These are phyloP conservation scores for Limulus polyphemus DNA, from an alignment of 2,888 invertebrate genomes.

Conservation along the genomic window DNA sequence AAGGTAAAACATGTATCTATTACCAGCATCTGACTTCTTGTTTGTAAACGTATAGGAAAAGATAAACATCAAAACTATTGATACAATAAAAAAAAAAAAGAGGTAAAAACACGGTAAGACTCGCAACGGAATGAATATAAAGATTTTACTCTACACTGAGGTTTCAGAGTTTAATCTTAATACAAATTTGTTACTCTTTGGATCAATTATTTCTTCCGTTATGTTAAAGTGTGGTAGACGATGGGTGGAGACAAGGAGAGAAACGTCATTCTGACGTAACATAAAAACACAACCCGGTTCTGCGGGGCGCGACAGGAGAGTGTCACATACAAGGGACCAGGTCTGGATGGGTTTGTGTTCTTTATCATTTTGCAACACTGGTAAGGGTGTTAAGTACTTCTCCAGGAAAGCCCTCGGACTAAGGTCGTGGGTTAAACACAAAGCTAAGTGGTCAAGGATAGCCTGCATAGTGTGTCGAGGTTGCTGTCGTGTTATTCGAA, in stretches of 20 bases:
- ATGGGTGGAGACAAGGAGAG: constrained; percentile 71
- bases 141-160: constrained; percentile 52
- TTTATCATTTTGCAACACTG: constrained; percentile 68
- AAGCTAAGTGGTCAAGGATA: constrained; percentile 76
- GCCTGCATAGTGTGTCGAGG: constrained; percentile 89
- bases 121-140: no score
- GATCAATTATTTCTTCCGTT: constrained; percentile 90
- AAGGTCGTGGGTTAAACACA: constrained; percentile 83
- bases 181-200: constrained; percentile 89
- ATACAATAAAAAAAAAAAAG: no score
- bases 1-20: no score
- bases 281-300: constrained; percentile 76
- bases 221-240: constrained; percentile 85
- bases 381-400: constrained; percentile 72
- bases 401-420: constrained; percentile 91
- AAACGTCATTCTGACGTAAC: constrained; percentile 81
- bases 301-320: constrained; percentile 71
- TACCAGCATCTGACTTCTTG: no score
- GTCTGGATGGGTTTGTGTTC: constrained; percentile 70
- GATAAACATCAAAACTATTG: no score
- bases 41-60: no score
- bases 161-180: constrained; percentile 89
- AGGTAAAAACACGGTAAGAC: no score
- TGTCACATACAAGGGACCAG: constrained; percentile 92
- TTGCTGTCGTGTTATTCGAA: constrained; percentile 89